These are phyloP conservation scores for Lithobius niger DNA, from an alignment of 1,140 invertebrate species.

Conservation along the genomic window DNA sequence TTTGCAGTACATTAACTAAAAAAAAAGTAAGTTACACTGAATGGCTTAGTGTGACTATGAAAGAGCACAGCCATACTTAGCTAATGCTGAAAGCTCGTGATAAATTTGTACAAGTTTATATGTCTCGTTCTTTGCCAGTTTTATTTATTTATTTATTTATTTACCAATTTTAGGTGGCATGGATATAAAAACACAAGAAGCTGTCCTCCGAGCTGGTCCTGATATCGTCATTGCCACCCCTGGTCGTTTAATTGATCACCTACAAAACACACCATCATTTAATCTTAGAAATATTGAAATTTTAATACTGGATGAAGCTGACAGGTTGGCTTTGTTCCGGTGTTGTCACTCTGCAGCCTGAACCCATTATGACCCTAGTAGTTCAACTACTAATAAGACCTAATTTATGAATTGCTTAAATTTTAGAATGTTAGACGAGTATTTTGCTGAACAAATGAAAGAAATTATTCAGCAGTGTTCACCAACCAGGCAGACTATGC, in stretches of 20 bases:
- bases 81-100: too few species aligned
- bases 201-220: constrained; percentile 70
- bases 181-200: constrained; percentile 80
- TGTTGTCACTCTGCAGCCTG: not conserved
- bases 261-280: constrained; percentile 91
- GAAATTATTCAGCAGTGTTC: constrained; percentile 86
- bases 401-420: not conserved
- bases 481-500: constrained; percentile 84
- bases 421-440: constrained; percentile 88
- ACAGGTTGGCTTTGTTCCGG: constrained; percentile 47
- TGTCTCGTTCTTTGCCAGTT: too few species aligned
- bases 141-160: not conserved
- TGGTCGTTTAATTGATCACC: constrained; percentile 90
- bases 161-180: constrained; percentile 50
- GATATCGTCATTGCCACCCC: constrained; percentile 98
- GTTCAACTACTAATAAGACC: not conserved
- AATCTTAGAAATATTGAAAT: constrained; percentile 82
- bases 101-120: too few species aligned
- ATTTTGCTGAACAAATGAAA: constrained; percentile 97
- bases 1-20: too few species aligned
- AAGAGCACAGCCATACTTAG: too few species aligned
- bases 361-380: not conserved
- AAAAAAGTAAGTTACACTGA: too few species aligned
- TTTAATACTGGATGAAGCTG: constrained; percentile 87
- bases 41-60: too few species aligned